phyloP scores from a whole-genome alignment of 1,140 invertebrate species.

The Drosophila paulistorum region DNA sequence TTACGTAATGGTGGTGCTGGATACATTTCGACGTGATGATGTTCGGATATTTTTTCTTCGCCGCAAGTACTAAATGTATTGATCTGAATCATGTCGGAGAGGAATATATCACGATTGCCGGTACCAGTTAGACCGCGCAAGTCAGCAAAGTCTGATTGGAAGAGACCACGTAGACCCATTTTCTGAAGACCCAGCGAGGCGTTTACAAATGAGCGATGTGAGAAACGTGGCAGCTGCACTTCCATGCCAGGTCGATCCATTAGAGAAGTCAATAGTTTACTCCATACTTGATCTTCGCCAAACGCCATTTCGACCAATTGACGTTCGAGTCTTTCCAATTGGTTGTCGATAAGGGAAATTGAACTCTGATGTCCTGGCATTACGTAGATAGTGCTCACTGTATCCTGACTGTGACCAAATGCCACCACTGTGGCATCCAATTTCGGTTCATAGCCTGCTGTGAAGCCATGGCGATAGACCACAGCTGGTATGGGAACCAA shows the following conservation, averaged over 20 bases:
- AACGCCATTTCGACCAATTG: constrained; percentile 87
- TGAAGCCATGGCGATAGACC: constrained; percentile 89
- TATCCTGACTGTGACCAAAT: constrained; percentile 87
- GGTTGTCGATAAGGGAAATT: constrained; percentile 89
- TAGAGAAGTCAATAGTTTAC: constrained; percentile 88
- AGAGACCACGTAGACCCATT: constrained; percentile 92
- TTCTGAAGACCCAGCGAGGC: constrained; percentile 89
- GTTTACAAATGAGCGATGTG: constrained; percentile 91
- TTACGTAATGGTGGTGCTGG: constrained; percentile 86
- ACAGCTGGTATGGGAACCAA: constrained; percentile 92
- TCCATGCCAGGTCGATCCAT: constrained; percentile 89
- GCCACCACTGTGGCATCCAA: constrained; percentile 92
- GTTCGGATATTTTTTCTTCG: constrained; percentile 88
- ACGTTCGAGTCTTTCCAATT: constrained; percentile 87
- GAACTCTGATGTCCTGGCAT: constrained; percentile 91
- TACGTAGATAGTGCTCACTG: constrained; percentile 90
- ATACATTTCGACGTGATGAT: constrained; percentile 91
- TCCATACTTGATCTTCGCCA: constrained; percentile 87
- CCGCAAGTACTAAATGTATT: constrained; percentile 91
- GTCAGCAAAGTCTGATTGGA: constrained; percentile 89
- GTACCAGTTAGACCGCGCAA: constrained; percentile 90
- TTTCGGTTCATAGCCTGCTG: constrained; percentile 91
- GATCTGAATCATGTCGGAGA: constrained; percentile 91
- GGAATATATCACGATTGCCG: constrained; percentile 88
- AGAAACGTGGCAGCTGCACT: constrained; percentile 92